These are phyloP conservation scores for Stegana nigrithorax DNA, from an alignment of 2,888 invertebrate species.

Conservation along the genomic window DNA sequence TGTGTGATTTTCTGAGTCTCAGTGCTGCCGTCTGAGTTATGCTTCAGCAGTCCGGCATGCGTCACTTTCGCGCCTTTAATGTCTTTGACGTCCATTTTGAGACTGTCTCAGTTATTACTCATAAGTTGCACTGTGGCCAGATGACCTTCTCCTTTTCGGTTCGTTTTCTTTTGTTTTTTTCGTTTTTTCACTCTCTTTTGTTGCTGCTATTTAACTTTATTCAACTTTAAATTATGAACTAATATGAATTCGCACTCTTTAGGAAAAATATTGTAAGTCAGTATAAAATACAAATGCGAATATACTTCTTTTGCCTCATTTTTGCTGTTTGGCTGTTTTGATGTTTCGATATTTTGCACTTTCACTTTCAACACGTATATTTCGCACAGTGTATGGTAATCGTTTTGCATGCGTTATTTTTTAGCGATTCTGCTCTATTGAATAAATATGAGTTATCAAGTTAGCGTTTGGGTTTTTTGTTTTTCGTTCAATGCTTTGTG, in stretches of 20 bases:
- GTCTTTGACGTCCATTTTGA: conserved; percentile 68
- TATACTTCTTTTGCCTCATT: neutral
- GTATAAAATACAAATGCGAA: neutral
- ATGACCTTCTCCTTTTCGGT: conserved; percentile 22
- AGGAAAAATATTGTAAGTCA: neutral
- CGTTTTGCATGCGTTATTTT: neutral
- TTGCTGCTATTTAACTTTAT: conserved; percentile 28
- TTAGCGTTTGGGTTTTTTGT: conserved; percentile 20
- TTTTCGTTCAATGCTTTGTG: conserved; percentile 22
- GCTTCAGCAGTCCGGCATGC: conserved; percentile 73
- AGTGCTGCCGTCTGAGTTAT: conserved; percentile 73
- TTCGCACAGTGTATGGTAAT: neutral
- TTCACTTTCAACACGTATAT: conserved; percentile 6
- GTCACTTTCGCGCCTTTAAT: conserved; percentile 72
- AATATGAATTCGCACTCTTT: neutral
- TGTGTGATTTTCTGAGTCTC: conserved; percentile 75
- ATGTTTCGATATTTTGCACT: neutral
- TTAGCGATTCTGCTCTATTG: conserved; percentile 7
- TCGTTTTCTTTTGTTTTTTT: neutral
- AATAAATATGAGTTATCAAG: conserved; percentile 1
- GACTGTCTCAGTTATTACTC: conserved; percentile 21
- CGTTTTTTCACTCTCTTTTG: conserved; percentile 16
- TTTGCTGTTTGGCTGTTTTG: conserved; percentile 11
- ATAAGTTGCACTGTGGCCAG: too few relatives aligned
- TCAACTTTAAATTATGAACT: too few relatives aligned